Evolutionary conservation across 2,113 vertebrate genomes (phyloP).

Genomic region (Corydoras sp.): DNA sequence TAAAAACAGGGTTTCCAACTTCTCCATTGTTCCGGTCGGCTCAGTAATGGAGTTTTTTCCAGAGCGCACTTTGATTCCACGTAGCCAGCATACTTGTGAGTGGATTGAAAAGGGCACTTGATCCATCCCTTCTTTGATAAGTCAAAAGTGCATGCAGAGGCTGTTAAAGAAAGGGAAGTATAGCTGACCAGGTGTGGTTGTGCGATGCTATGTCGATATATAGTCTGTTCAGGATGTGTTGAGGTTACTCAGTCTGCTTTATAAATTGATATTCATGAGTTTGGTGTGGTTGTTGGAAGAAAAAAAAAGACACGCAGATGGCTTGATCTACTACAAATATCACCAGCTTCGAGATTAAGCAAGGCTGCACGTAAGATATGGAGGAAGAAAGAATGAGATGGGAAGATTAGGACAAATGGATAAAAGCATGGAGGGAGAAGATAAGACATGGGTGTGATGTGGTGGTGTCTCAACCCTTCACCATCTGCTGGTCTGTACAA

Average conservation of each 20-base stretch:
- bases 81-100: slow-evolving; percentile 21
- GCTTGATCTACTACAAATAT: too few species aligned
- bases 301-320: background rate
- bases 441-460: slow-evolving; percentile 55
- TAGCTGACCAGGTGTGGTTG: background rate
- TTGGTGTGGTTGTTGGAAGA: slow-evolving; percentile 22
- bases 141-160: background rate
- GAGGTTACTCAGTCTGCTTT: background rate
- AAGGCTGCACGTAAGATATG: background rate
- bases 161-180: slow-evolving; percentile 27
- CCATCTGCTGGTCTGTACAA: slow-evolving; percentile 65
- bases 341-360: too few species aligned
- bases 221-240: slow-evolving; percentile 18
- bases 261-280: background rate
- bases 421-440: slow-evolving; percentile 34
- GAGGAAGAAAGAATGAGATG: slow-evolving; percentile 11
- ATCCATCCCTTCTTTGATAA: slow-evolving; percentile 18
- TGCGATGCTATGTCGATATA: slow-evolving; percentile 17
- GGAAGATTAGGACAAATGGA: slow-evolving; percentile 8
- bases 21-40: slow-evolving; percentile 16
- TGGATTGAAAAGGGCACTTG: slow-evolving; percentile 36
- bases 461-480: slow-evolving; percentile 46
- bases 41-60: slow-evolving; percentile 31
- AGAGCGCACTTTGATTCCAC: slow-evolving; percentile 13
- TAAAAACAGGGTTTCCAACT: slow-evolving; percentile 25